Evolutionary conservation across 2,113 vertebrate genomes (phyloP), one percentile per base, ranked within the genome.

Genomic region (Manacus vitellinus): DNA sequence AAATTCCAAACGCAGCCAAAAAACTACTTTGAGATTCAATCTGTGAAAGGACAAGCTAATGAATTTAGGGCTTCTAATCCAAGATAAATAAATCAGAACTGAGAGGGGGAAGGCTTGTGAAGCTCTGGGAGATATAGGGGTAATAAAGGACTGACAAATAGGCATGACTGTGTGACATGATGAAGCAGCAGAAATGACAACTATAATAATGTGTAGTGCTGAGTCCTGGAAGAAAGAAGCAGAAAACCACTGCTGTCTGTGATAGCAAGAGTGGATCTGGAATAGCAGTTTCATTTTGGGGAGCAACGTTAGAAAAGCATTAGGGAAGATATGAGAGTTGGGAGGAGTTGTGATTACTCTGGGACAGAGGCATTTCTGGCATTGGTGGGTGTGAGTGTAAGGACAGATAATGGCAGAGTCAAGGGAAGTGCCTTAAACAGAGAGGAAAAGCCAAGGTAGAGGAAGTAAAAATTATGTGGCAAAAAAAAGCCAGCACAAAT

Each of bases 1-100:
- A 84, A 89, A 59, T 88, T 85, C 55, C 59, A 80, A 74, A 79
- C 30, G 56, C 70, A 94, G 76, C 80, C 85, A 87, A 85, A 94
- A 92, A 84, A 14, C 65, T 81, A 55, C 88, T 88, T 77, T 61
- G 79, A 93, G 82, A 81, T 95, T 88, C 44, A 78, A 52, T 81
- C 85, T 4, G 5, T 86, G 79, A 86, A 92, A 93, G 73, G 52
- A 89, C 76, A 68, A 84, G 52, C 52, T 94, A 89, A 91, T 93
- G 92, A 90, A 81, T 88, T 88, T 84, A 84, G 56, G 31, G 39
- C 31, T 92, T 90, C 82, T 88, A 96, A 90, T 92, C 73, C 79
- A 89, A 81, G 61, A 65, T 28, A 93, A 90, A 90, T 83, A 85
- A 93, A 92, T 92, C 56, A 81, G 39, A 74, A 56, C 47, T 52